Evolutionary conservation across 2,113 vertebrate species (phyloP), one percentile per base, ranked within the genome.

Genomic region (Crypturellus undulatus): DNA sequence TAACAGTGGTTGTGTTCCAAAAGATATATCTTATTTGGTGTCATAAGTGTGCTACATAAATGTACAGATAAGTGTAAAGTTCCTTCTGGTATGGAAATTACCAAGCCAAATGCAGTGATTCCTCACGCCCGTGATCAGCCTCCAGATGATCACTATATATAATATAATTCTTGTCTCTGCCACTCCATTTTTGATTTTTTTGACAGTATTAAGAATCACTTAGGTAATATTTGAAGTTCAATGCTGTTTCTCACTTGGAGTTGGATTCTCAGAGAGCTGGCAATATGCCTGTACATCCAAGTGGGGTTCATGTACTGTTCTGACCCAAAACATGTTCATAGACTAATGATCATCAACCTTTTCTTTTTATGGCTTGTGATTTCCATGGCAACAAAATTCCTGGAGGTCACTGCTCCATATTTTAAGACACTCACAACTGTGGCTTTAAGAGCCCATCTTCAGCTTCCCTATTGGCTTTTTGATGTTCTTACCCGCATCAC

Each of bases 171-270:
- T 63, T 26, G 28, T 60, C 59, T 88, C 79, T 78, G 12, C 32
- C 30, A 51, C 25, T 22, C 3, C 67, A 60, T 75, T 67, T 91
- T 18, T 62, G 54, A 34, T 43, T 16, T 14, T 69, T 87, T 92
- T 34, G 62, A 26, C 76, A 13, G 2, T 59, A 54, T 79, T 84
- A 76, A 82, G 78, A 49, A 24, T 86, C 28, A 81, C 65, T 20
- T 92, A 62, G 52, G 24, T 69, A 32, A 9, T 84, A 32, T 19
- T 32, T 88, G 18, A 47, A 90, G 62, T 62, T 92, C 36, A 63
- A 3, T 73, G 9, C n/a, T 88, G 71, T 89, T 84, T 92, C 30
- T 93, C 34, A 21, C 22, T 80, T 81, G 32, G 56, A 47, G 79
- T 85, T 89, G 17, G 84, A 59, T 93, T 79, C 59, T 81, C 38